Percentiles rank a stretch among this genome's conserved stretches.
Conservation (phyloP, 2,113 vertebrate species). For the Xyliphius kryptos region DNA sequence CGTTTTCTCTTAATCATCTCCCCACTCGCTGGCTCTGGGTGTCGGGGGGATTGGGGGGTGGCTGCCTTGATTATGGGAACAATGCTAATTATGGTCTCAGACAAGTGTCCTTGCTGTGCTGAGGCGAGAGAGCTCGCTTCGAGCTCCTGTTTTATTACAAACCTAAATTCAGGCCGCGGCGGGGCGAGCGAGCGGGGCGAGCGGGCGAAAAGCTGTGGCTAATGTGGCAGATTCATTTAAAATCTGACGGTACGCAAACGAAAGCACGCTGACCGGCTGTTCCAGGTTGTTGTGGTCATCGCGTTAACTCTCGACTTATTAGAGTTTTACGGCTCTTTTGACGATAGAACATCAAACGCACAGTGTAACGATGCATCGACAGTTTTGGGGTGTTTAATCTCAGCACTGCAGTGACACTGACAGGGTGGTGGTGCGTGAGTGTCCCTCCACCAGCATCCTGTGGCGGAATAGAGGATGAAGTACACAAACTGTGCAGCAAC, state of each 20-base stretch:
- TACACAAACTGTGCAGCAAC: too few species aligned
- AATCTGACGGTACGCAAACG: too few species aligned
- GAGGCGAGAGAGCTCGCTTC: slow-evolving; percentile 6
- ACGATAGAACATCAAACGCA: neutral
- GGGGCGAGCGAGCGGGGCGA: neutral
- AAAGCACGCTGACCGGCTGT: neutral
- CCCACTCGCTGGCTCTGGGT: slow-evolving; percentile 49
- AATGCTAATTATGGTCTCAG: slow-evolving; percentile 60
- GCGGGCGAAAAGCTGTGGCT: neutral
- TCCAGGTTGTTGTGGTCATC: slow-evolving; percentile 16
- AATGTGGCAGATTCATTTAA: slow-evolving; percentile 3
- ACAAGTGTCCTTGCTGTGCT: slow-evolving; percentile 34
- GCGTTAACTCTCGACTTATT: slow-evolving; percentile 7
- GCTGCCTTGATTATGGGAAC: slow-evolving; percentile 56
- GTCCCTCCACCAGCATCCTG: too few species aligned
- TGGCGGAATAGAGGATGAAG: too few species aligned
- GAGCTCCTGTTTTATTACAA: neutral
- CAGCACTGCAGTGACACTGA: too few species aligned
- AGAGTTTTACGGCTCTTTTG: neutral
- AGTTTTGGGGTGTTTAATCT: too few species aligned
- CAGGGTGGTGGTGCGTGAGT: too few species aligned
- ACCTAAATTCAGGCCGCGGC: neutral
- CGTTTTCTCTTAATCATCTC: slow-evolving; percentile 71
- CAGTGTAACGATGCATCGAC: too few species aligned
- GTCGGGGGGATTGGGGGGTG: slow-evolving; percentile 45